These are phyloP conservation scores for Penaeus vannamei DNA, from an alignment of 1,140 invertebrate genomes.

Conservation along the genomic window DNA sequence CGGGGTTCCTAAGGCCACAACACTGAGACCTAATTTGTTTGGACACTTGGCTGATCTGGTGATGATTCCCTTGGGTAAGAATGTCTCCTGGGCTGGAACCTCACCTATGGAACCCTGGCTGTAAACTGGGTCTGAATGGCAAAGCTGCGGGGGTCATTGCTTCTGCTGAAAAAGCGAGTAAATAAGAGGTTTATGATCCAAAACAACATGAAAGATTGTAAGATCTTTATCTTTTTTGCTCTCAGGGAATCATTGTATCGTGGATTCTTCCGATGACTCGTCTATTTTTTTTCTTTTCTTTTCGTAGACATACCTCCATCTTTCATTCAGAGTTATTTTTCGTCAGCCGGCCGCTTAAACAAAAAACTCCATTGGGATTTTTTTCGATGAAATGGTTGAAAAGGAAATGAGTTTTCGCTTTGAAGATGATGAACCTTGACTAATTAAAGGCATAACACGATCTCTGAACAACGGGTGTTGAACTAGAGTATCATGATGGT, in stretches of 20 bases:
- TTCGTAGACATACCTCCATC: neutral
- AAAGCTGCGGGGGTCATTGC: constrained; percentile 21
- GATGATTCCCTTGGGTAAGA: constrained; percentile 54
- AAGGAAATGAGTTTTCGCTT: too few species aligned
- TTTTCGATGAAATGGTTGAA: too few species aligned
- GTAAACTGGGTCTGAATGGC: constrained; percentile 32
- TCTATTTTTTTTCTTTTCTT: neutral
- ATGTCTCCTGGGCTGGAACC: constrained; percentile 35
- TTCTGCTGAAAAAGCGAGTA: constrained; percentile 42
- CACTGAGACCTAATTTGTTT: constrained; percentile 63
- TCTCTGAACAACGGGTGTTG: too few species aligned
- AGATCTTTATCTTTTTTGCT: constrained; percentile 37
- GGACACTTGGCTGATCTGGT: constrained; percentile 62
- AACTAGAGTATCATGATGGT: too few species aligned
- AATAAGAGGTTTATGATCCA: constrained; percentile 55
- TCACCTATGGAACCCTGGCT: constrained; percentile 23
- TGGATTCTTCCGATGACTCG: constrained; percentile 37
- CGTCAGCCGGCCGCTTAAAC: too few species aligned
- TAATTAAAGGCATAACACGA: too few species aligned
- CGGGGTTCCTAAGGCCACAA: constrained; percentile 46
- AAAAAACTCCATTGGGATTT: too few species aligned
- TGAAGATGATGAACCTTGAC: too few species aligned
- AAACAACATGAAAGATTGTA: constrained; percentile 32
- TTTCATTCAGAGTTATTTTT: too few species aligned
- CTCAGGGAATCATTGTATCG: constrained; percentile 20